Evolutionary conservation across 2,888 invertebrate genomes (phyloP).

Genomic region (Geophilus truncorum): DNA sequence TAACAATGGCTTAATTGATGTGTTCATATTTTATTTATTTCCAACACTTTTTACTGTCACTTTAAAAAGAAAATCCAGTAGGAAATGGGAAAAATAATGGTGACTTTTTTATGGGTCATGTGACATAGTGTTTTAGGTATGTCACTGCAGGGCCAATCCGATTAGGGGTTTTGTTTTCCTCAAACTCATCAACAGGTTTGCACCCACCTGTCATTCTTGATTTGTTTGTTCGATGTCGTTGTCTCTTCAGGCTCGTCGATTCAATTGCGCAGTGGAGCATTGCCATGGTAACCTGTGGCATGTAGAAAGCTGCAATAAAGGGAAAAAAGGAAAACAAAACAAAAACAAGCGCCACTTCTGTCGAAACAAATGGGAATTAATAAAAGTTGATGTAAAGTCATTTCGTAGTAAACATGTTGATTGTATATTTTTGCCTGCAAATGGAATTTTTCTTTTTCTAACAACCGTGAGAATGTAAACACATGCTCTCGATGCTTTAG

Average conservation of each 20-base stretch:
- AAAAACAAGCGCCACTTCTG: not conserved
- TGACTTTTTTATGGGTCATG: not conserved
- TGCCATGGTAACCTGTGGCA: not conserved
- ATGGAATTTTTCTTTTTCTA: not conserved
- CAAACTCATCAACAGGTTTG: conserved; percentile 21
- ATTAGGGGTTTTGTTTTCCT: conserved; percentile 21
- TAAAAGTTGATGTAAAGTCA: not conserved
- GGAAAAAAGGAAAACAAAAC: not conserved
- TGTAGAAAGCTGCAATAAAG: not conserved
- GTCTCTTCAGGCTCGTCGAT: not conserved
- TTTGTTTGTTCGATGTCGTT: conserved; percentile 13
- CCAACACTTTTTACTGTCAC: not conserved
- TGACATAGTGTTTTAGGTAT: not conserved
- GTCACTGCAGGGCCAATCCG: conserved; percentile 13
- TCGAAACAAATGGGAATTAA: not conserved
- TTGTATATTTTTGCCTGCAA: not conserved
- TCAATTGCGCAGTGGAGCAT: not conserved
- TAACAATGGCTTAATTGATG: too few species aligned
- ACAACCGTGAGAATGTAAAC: not conserved
- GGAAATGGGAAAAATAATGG: not conserved
- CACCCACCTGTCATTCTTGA: conserved; percentile 23
- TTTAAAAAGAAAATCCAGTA: not conserved
- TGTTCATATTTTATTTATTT: too few species aligned
- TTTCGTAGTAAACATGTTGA: not conserved
- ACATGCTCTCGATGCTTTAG: not conserved